Conservation (phyloP, 1,140 invertebrate genomes). For the Drosophila melanogaster region Release_6_plus_ISO1_MT NC_004354.4:6314001-6314500, state of each 20-base stretch:
- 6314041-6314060: constrained; percentile 21
- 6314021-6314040: constrained; percentile 28
- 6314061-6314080: background rate
- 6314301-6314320: no score
- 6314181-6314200: constrained; percentile 32
- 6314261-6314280: no score
- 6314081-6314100: constrained; percentile 20
- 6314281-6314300: no score
- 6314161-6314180: background rate
- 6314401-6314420: constrained; percentile 6
- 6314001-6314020: constrained; percentile 38
- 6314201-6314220: constrained; percentile 41
- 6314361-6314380: constrained; percentile 25
- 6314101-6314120: constrained; percentile 69
- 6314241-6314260: no score
- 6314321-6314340: no score
- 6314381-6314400: background rate
- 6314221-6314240: background rate
- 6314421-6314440: constrained; percentile 12
- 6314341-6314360: constrained; percentile 12
- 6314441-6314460: constrained; percentile 14
- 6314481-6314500: constrained; percentile 41
- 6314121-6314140: constrained; percentile 36
- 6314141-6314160: background rate
- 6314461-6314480: background rate